Evolutionary conservation across 2,113 vertebrate species (phyloP), one percentile per base, ranked within the genome.

Genomic region (Turdus rufiventris): DNA sequence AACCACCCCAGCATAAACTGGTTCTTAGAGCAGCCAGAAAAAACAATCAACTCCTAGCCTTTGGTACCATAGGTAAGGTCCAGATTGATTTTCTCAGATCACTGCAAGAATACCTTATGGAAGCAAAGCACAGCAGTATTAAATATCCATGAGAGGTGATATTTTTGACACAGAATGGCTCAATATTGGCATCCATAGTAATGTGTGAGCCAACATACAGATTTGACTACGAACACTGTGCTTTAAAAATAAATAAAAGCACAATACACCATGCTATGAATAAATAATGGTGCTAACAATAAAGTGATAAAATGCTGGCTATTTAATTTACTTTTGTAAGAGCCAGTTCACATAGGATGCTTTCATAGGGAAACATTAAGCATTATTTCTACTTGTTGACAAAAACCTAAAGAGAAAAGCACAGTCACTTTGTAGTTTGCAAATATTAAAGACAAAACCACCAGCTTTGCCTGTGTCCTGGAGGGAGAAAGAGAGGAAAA

Each of bases 221-320:
- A 10, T 33, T 70, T 3, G 6, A 26, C 42, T 65, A 18, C 5
- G 16, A 75, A 60, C 5, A 12, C 12, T 18, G 7, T 8, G 17
- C 9, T 91, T 71, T 66, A 83, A 75, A 58, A 85, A 58, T 28
- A 80, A 91, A 61, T n/a, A 77, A 73, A 89, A 78, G 8, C 42
- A 24, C 24, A 40, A 6, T 14, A n/a, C 9, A 67, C 24, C 0
- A 1, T 51, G 18, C 33, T 63, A 19, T 60, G 71, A 87, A 70
- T 77, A 87, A 85, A 42, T 67, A 75, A 60, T 26, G 13, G 20
- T 33, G 58, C 51, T 50, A 75, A 63, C 17, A 79, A 53, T 21
- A 36, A 68, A 42, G 20, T 2, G 0, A 54, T 72, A 76, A 68
- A 90, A 40, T 20, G 29, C 4, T 10, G 10, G 56, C 47, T 77